Conservation (phyloP, 1,140 invertebrate species). For the Halictus rubicundus region DNA sequence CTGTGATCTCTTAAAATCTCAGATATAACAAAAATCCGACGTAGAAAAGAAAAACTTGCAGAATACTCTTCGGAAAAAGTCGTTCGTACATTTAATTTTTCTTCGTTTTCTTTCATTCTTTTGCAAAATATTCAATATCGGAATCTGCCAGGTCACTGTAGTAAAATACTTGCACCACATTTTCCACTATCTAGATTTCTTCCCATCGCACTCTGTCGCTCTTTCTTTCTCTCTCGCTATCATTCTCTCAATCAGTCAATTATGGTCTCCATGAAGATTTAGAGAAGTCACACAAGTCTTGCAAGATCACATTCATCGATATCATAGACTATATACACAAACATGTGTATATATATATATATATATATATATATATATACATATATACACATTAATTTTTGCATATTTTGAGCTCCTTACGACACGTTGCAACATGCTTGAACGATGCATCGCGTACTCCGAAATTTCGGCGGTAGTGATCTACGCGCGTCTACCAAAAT, state of each 20-base stretch:
- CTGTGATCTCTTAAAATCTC: not conserved
- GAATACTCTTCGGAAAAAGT: slow-evolving; percentile 10
- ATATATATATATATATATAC: too few relatives aligned
- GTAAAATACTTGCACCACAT: slow-evolving; percentile 49
- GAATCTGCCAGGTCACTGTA: slow-evolving; percentile 52
- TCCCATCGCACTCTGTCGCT: not conserved
- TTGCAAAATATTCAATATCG: slow-evolving; percentile 49
- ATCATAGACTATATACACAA: slow-evolving; percentile 1
- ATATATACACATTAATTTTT: not conserved
- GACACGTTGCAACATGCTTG: slow-evolving; percentile 7
- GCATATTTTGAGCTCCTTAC: not conserved
- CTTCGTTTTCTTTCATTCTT: too few relatives aligned
- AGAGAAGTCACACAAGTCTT: slow-evolving; percentile 18
- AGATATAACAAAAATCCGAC: slow-evolving; percentile 17
- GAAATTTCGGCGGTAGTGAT: not conserved
- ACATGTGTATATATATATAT: not conserved
- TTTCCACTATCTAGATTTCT: slow-evolving; percentile 3
- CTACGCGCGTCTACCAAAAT: slow-evolving; percentile 15
- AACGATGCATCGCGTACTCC: not conserved
- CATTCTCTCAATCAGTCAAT: not conserved
- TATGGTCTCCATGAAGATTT: not conserved
- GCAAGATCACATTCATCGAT: slow-evolving; percentile 8
- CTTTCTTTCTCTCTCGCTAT: not conserved
- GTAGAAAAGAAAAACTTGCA: slow-evolving; percentile 21
- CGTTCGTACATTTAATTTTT: slow-evolving; percentile 6